These are phyloP conservation scores for Biston betularia DNA, from an alignment of 2,888 invertebrate species.

Conservation along the genomic window DNA sequence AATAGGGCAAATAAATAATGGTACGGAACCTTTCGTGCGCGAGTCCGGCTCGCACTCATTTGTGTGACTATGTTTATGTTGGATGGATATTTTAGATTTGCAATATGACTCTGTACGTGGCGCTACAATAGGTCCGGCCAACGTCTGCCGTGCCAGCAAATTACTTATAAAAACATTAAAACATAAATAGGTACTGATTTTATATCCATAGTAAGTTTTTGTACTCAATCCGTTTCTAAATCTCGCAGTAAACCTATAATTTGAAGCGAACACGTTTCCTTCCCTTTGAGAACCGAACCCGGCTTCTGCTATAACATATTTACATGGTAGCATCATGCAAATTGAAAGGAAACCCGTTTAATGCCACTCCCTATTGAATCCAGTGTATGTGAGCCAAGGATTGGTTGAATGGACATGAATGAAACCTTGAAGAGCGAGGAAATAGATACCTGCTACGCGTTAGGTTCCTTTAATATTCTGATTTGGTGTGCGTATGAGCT, in stretches of 20 bases:
- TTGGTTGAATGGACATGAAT: conserved; percentile 20
- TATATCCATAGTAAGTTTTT: not conserved
- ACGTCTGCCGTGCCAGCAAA: no score
- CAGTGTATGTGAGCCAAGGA: conserved; percentile 22
- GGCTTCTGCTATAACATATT: conserved; percentile 22
- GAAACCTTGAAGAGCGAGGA: conserved; percentile 20
- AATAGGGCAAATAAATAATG: no score
- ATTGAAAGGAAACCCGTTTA: conserved; percentile 35
- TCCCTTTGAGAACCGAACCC: conserved; percentile 12
- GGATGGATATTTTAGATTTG: no score
- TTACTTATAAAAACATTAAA: no score
- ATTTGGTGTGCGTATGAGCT: not conserved
- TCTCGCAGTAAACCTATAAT: conserved; percentile 9
- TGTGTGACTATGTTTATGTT: no score
- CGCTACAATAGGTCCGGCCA: no score
- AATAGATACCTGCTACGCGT: conserved; percentile 10
- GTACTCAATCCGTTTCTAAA: not conserved
- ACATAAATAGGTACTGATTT: no score
- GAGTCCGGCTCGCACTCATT: no score
- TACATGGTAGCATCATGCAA: conserved; percentile 29
- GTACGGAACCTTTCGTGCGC: no score
- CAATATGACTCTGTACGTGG: no score
- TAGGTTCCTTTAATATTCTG: conserved; percentile 1
- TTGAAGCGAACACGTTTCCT: conserved; percentile 23
- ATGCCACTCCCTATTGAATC: conserved; percentile 27